phyloP scores from a whole-genome alignment of 2,113 vertebrate genomes.

The Pitta sordida region DNA sequence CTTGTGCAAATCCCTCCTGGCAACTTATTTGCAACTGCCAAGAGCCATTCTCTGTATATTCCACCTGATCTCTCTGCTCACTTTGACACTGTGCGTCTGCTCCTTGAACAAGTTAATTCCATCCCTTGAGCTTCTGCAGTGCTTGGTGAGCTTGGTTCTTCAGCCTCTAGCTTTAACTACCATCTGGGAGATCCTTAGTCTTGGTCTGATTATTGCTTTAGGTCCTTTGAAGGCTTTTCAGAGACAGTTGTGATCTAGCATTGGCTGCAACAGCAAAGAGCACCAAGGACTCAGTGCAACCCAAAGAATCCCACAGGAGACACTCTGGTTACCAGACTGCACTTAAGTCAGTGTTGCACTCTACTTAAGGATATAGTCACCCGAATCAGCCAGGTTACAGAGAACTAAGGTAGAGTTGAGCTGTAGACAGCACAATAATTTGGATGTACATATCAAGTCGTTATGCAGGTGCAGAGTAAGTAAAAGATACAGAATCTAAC shows the following conservation, averaged over 20 bases:
- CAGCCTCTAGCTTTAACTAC: neutral
- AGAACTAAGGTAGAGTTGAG: neutral
- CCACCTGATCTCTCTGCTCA: neutral
- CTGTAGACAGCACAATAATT: neutral
- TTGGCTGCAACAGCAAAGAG: neutral
- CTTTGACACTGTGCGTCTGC: neutral
- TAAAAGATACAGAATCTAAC: neutral
- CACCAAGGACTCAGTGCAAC: neutral
- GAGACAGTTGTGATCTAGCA: neutral
- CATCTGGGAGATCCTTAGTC: neutral
- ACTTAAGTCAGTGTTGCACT: neutral
- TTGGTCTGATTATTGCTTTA: neutral
- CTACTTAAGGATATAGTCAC: neutral
- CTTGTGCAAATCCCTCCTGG: neutral
- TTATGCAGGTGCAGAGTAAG: neutral
- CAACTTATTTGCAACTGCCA: neutral
- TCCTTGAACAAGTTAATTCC: neutral
- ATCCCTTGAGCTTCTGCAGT: neutral
- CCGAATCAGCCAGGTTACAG: neutral
- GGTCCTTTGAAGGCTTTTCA: neutral
- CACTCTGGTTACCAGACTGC: neutral
- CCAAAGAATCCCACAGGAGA: neutral
- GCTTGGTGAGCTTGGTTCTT: neutral
- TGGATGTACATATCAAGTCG: neutral
- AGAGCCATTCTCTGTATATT: neutral